phyloP scores from a whole-genome alignment of 1,140 invertebrate genomes.

The Drosophila murphyi region DNA sequence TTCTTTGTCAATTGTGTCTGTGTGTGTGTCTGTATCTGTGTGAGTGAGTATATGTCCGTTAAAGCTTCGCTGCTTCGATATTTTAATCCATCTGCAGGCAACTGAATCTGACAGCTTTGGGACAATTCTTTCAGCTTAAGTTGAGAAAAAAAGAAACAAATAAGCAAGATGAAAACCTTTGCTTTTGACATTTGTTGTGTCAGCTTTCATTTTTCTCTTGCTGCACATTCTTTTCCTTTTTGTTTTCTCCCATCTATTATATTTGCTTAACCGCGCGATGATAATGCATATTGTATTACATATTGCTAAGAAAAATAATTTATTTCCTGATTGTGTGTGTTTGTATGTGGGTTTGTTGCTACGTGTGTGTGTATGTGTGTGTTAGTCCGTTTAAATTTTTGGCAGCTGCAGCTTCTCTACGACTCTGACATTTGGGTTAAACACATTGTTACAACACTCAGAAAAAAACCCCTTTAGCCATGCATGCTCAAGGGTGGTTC shows the following conservation, averaged over 20 bases:
- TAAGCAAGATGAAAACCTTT: slow-evolving; percentile 14
- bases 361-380: background rate
- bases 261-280: slow-evolving; percentile 20
- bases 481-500: too few relatives aligned
- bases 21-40: slow-evolving; percentile 2
- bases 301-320: slow-evolving; percentile 13
- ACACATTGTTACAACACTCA: too few relatives aligned
- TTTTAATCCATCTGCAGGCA: slow-evolving; percentile 70
- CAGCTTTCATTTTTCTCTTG: slow-evolving; percentile 32
- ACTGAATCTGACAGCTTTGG: slow-evolving; percentile 54
- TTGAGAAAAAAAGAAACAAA: slow-evolving; percentile 27
- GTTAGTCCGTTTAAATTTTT: slow-evolving; percentile 1
- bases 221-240: slow-evolving; percentile 8
- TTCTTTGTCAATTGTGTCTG: background rate
- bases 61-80: slow-evolving; percentile 55
- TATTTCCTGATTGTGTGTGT: slow-evolving; percentile 22
- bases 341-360: slow-evolving; percentile 1
- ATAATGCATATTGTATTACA: slow-evolving; percentile 1
- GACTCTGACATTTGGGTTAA: background rate
- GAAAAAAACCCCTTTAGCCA: too few relatives aligned
- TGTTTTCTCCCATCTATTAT: slow-evolving; percentile 12
- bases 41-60: slow-evolving; percentile 24
- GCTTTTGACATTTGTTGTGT: slow-evolving; percentile 59
- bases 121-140: slow-evolving; percentile 50
- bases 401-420: slow-evolving; percentile 10